phyloP scores from a whole-genome alignment of 2,888 invertebrate genomes.

The Ptychoptera albimana region DNA sequence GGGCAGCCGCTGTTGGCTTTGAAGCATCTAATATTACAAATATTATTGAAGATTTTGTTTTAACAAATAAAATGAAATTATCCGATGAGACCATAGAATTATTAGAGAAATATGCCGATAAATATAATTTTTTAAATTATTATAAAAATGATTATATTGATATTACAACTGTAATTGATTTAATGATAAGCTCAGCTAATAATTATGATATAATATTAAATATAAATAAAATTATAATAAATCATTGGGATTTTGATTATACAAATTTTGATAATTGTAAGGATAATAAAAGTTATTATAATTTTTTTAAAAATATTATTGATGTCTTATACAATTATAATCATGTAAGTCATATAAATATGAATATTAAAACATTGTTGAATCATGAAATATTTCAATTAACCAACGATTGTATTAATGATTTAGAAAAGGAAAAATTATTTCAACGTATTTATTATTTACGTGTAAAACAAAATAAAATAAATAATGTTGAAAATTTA shows the following conservation, averaged over 20 bases:
- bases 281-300: constrained; percentile 21
- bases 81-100: constrained; percentile 17
- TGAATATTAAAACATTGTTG: constrained; percentile 16
- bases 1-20: constrained; percentile 39
- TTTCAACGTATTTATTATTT: constrained; percentile 16
- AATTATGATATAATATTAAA: constrained; percentile 25
- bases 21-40: constrained; percentile 43
- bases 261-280: background rate
- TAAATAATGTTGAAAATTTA: constrained; percentile 18
- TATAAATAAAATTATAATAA: constrained; percentile 21
- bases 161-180: constrained; percentile 23
- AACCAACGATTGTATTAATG: constrained; percentile 12
- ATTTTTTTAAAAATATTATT: constrained; percentile 9
- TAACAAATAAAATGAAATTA: constrained; percentile 20
- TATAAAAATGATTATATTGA: constrained; percentile 21
- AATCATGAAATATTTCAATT: background rate
- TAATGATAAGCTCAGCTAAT: constrained; percentile 23
- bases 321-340: constrained; percentile 7
- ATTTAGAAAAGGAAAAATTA: constrained; percentile 19
- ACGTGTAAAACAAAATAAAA: constrained; percentile 16
- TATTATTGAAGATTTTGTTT: constrained; percentile 40
- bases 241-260: background rate
- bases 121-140: constrained; percentile 21
- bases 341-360: constrained; percentile 17
- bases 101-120: constrained; percentile 17